phyloP scores from a whole-genome alignment of 2,888 invertebrate genomes.

The Spatulosminthurus flaviceps region DNA sequence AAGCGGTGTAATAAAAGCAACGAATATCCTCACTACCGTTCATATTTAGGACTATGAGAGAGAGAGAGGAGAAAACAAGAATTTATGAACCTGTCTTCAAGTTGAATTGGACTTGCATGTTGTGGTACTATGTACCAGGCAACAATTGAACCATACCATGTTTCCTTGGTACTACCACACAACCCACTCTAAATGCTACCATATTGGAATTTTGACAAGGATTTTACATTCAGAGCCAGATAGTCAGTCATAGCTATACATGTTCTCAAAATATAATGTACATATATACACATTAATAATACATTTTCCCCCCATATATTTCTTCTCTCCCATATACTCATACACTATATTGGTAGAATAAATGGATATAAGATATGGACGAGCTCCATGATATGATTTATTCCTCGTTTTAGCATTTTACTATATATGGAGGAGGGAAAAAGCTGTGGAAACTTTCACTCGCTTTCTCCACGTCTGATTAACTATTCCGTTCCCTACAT shows the following conservation, averaged over 20 bases:
- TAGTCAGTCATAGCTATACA: too few species aligned
- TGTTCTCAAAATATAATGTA: too few species aligned
- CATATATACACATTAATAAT: too few species aligned
- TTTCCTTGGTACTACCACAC: constrained; percentile 18
- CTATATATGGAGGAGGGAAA: too few species aligned
- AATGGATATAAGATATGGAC: background rate
- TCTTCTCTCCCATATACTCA: background rate
- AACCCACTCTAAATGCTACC: too few species aligned
- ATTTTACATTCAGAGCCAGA: too few species aligned
- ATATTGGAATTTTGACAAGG: too few species aligned
- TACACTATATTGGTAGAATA: background rate
- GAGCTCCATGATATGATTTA: constrained; percentile 8
- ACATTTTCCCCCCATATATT: too few species aligned
- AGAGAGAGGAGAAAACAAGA: too few species aligned
- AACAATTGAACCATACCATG: constrained; percentile 33
- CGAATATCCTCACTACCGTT: constrained; percentile 14
- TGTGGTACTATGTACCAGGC: background rate
- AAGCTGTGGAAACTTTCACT: background rate
- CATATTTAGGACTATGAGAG: too few species aligned
- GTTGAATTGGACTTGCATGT: too few species aligned
- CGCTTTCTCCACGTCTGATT: background rate
- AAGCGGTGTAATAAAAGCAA: constrained; percentile 9
- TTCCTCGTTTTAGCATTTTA: constrained; percentile 11
- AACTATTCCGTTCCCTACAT: background rate
- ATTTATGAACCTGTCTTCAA: constrained; percentile 22